Conservation (phyloP, 2,113 vertebrate genomes). For the Andinoacara biseriatus region DNA sequence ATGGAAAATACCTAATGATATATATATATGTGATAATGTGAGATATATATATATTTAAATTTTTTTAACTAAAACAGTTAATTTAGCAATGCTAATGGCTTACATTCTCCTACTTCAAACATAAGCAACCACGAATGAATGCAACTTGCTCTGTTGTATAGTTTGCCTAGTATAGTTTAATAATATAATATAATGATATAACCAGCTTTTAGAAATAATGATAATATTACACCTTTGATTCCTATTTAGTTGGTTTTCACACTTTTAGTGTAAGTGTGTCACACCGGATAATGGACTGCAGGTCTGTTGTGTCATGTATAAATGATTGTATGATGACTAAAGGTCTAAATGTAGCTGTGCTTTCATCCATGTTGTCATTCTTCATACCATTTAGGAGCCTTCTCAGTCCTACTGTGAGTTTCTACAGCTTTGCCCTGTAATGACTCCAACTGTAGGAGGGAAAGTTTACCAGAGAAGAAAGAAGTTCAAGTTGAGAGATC, state of each 20-base stretch:
- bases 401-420: not conserved
- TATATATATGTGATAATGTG: no score
- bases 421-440: not conserved
- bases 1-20: not conserved
- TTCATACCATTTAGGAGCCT: slow-evolving; percentile 35
- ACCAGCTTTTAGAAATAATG: not conserved
- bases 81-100: not conserved
- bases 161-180: not conserved
- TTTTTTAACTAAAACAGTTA: not conserved
- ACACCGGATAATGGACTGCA: slow-evolving; percentile 5
- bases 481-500: not conserved
- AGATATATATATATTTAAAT: not conserved
- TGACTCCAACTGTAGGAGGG: not conserved
- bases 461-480: not conserved
- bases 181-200: not conserved
- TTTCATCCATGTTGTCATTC: slow-evolving; percentile 16
- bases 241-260: not conserved
- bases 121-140: accelerated
- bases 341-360: slow-evolving; percentile 5
- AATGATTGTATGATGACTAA: not conserved
- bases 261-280: not conserved
- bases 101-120: accelerated
- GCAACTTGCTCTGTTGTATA: not conserved
- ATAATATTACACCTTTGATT: not conserved
- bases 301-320: slow-evolving; percentile 1